Percentiles rank a stretch among this genome's conserved stretches.
These are phyloP conservation scores for fruit fly (Drosophila melanogaster) DNA, from an alignment of 1,140 invertebrate genomes.

Conservation along the genomic window Release_6_plus_ISO1_MT NT_033777.3:26582001-26582500, in stretches of 20 bases:
- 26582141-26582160: constrained; percentile 77
- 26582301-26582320: constrained; percentile 12
- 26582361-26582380: constrained; percentile 46
- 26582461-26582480: constrained; percentile 81
- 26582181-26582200: constrained; percentile 46
- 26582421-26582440: constrained; percentile 80
- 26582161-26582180: constrained; percentile 63
- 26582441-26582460: constrained; percentile 82
- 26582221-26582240: constrained; percentile 58
- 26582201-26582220: constrained; percentile 39
- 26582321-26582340: constrained; percentile 25
- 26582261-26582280: constrained; percentile 72
- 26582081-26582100: constrained; percentile 7
- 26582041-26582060: constrained; percentile 29
- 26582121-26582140: constrained; percentile 78
- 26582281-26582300: constrained; percentile 70
- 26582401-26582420: constrained; percentile 76
- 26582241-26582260: constrained; percentile 43
- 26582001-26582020: constrained; percentile 28
- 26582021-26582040: constrained; percentile 5
- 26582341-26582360: constrained; percentile 30
- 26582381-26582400: constrained; percentile 71
- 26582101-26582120: constrained; percentile 47
- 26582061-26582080: constrained; percentile 44
- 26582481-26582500: constrained; percentile 52